A percentile compares a stretch with the other conserved stretches of the same genome.
Conservation (phyloP, 2,797 vertebrate genomes). For the Gallinago stenura region DNA sequence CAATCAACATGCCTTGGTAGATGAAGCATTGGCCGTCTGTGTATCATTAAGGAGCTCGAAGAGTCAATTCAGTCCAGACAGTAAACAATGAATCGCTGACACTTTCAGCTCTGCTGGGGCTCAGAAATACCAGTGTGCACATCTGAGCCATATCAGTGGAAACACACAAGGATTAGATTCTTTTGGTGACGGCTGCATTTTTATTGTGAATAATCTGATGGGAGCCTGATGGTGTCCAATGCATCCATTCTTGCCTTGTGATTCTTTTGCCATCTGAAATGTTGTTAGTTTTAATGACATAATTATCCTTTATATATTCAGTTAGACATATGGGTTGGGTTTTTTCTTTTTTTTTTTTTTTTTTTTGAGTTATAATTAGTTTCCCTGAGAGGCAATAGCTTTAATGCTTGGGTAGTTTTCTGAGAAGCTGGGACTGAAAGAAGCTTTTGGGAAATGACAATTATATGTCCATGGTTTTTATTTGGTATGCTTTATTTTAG, state of each 20-base stretch:
- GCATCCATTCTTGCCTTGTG: slow-evolving; percentile 24
- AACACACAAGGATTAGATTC: slow-evolving; percentile 33
- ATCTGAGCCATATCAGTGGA: slow-evolving; percentile 27
- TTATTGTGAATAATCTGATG: slow-evolving; percentile 42
- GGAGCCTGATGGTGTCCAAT: slow-evolving; percentile 40
- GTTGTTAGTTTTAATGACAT: slow-evolving; percentile 47
- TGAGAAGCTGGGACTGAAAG: slow-evolving; percentile 49
- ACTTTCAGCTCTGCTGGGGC: slow-evolving; percentile 48
- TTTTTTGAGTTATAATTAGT: slow-evolving; percentile 25
- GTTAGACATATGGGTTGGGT: neutral
- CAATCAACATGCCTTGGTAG: neutral
- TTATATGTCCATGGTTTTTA: slow-evolving; percentile 37
- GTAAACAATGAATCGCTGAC: slow-evolving; percentile 50
- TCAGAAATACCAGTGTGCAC: neutral
- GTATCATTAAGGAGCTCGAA: neutral
- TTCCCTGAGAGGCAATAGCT: slow-evolving; percentile 36
- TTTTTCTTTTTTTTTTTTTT: neutral
- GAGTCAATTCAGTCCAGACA: slow-evolving; percentile 46
- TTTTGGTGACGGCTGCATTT: slow-evolving; percentile 10
- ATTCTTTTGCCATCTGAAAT: slow-evolving; percentile 32
- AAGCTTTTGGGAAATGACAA: slow-evolving; percentile 56
- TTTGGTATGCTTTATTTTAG: slow-evolving; percentile 54
- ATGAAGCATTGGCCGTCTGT: neutral
- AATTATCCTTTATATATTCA: slow-evolving; percentile 49
- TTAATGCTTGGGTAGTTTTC: slow-evolving; percentile 63